These are phyloP conservation scores for Myanophis thanlyinensis DNA, from an alignment of 2,113 vertebrate species.

Conservation along the genomic window DNA sequence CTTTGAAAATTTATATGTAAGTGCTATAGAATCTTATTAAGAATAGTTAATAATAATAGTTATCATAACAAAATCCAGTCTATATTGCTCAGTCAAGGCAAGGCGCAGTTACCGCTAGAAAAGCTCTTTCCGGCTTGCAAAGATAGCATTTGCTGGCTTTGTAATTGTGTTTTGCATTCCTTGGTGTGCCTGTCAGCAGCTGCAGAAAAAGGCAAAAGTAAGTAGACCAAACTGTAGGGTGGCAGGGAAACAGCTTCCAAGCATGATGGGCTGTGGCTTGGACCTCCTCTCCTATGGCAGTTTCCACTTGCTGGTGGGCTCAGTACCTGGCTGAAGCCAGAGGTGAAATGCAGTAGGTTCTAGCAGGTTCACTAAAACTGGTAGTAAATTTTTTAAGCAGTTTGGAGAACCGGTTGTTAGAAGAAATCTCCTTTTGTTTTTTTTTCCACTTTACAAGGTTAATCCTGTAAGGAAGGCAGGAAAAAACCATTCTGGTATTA, in stretches of 20 bases:
- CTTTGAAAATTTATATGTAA: slow-evolving; percentile 7
- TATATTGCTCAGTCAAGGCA: background rate
- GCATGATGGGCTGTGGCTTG: background rate
- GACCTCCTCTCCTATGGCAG: background rate
- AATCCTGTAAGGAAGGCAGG: too few species aligned
- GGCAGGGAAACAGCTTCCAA: background rate
- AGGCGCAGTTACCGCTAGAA: background rate
- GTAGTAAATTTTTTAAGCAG: too few species aligned
- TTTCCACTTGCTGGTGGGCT: background rate
- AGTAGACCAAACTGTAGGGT: background rate
- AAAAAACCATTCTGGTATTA: too few species aligned
- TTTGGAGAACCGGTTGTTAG: too few species aligned
- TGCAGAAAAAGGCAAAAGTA: background rate
- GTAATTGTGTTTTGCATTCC: background rate
- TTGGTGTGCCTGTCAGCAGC: background rate
- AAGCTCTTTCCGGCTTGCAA: background rate
- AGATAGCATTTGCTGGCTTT: background rate
- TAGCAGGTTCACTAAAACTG: too few species aligned
- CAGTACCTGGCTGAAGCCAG: background rate
- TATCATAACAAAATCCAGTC: background rate
- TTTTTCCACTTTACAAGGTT: too few species aligned
- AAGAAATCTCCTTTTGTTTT: too few species aligned
- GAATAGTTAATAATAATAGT: background rate
- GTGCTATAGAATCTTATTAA: background rate
- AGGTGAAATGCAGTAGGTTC: too few species aligned